Evolutionary conservation across 2,888 invertebrate species (phyloP).

Genomic region (Drosophila cracens): DNA sequence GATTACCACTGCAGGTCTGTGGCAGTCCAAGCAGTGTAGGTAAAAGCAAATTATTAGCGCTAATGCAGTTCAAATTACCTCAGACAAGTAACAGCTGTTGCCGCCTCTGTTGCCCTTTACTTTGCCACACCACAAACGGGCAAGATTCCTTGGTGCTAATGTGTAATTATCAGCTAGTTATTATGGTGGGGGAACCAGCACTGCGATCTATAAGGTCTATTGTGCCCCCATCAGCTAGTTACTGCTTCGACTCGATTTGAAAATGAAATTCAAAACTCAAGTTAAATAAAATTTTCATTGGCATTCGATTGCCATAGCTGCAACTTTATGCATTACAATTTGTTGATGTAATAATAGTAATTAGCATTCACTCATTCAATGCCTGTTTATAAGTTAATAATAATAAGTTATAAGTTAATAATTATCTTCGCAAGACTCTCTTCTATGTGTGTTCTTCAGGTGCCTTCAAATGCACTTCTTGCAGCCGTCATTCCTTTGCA

Average conservation of each 20-base stretch:
- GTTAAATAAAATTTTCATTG: background rate
- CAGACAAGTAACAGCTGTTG: conserved; percentile 62
- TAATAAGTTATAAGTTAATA: background rate
- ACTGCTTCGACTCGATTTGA: background rate
- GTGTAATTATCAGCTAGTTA: conserved; percentile 13
- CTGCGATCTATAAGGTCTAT: too few species aligned
- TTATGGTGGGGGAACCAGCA: too few species aligned
- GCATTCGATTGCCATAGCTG: background rate
- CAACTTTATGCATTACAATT: background rate
- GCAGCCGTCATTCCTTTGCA: conserved; percentile 3
- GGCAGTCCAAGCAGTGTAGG: conserved; percentile 15
- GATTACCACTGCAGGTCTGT: conserved; percentile 42
- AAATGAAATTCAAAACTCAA: conserved; percentile 7
- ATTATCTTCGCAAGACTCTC: background rate
- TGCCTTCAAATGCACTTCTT: conserved; percentile 8
- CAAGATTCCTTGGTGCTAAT: conserved; percentile 47
- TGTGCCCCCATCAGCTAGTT: background rate
- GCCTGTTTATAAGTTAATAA: background rate
- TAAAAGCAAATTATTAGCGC: conserved; percentile 63
- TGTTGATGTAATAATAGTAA: background rate
- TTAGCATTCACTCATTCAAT: background rate
- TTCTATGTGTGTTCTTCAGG: conserved; percentile 1
- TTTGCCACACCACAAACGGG: conserved; percentile 15
- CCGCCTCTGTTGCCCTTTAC: conserved; percentile 10
- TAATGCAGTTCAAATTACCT: conserved; percentile 65